Percentiles rank a stretch among this genome's conserved stretches.
phyloP scores from a whole-genome alignment of 2,888 invertebrate species.

The Danaus chrysippus region DNA sequence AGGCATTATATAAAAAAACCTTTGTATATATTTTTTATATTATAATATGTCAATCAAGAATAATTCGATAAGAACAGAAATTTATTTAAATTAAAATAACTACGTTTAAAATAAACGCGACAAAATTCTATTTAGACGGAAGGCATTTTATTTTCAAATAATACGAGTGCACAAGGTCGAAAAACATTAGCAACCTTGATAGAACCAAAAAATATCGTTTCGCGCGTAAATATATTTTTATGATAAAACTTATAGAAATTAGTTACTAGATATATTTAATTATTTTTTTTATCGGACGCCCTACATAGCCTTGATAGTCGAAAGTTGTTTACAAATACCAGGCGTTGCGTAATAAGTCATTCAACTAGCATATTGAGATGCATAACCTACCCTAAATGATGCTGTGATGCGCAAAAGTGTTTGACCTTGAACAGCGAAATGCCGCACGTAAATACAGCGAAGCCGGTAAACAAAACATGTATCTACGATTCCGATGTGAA shows the following conservation, averaged over 20 bases:
- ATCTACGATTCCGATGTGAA: conserved; percentile 10
- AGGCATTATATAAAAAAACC: too few species aligned
- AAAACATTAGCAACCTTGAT: not conserved
- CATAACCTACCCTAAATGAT: conserved; percentile 12
- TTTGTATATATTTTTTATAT: too few species aligned
- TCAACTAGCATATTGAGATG: conserved; percentile 39
- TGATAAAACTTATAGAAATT: too few species aligned
- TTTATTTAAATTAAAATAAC: too few species aligned
- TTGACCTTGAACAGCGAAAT: conserved; percentile 53
- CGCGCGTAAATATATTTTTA: not conserved
- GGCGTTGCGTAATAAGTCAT: conserved; percentile 55
- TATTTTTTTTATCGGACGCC: conserved; percentile 9
- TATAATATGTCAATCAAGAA: too few species aligned
- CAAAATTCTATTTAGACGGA: too few species aligned
- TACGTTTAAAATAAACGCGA: too few species aligned
- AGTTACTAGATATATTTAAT: too few species aligned
- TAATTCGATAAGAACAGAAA: too few species aligned
- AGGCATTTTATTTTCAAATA: too few species aligned
- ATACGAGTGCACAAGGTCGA: not conserved
- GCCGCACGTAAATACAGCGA: conserved; percentile 35
- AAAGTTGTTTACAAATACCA: conserved; percentile 64
- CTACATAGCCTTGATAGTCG: conserved; percentile 55
- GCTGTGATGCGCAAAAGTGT: conserved; percentile 40
- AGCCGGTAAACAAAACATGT: too few species aligned
- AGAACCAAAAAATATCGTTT: not conserved